Evolutionary conservation across 2,797 vertebrate genomes (phyloP), one percentile per base, ranked within the genome.

Genomic region (Telmatherina bonti): DNA sequence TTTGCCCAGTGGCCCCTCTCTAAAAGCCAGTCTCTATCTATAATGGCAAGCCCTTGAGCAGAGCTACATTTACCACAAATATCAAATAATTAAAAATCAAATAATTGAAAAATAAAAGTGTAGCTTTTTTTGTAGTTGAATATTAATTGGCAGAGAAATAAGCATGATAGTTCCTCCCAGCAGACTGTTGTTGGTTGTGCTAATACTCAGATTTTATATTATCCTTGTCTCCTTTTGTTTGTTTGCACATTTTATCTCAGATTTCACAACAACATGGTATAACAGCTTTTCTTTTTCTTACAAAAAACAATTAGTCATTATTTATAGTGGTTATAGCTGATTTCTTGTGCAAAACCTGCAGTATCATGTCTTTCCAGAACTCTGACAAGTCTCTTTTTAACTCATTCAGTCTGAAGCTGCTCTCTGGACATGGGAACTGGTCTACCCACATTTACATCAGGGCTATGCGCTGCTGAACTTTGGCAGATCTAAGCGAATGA

Each of bases 31-130:
- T 65, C 75, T 82, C 81, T 88, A 90, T 90, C 86, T 89, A 76
- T 81, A 91, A 89, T 89, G 83, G 70, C 27, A 38, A 84, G 74
- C 84, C 88, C 86, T 90, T 85, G 75, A 91, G 87, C 84, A 84
- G 57, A 79, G 83, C 78, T 77, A 67, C 85, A 73, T 88, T 89
- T 86, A 83, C 85, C 79, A 79, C 66, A 79, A 90, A 90, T 86
- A 91, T 90, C 80, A 91, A 92, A 91, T 92, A 91, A 91, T 92
- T 92, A 91, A 78, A 92, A 92, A 86, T 89, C 74, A 64, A 91
- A 87, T 91, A 84, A 91, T 89, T 92, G 83, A 85, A 91, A 91
- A 84, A 79, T 73, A 72, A 89, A 91, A 85, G 81, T 62, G 70
- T 60, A 33, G 29, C 11, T 55, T 59, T 43, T 38, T 62, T 62